Base-by-base conservation (phyloP, 2,888 invertebrate genomes). In the Synanthedon vespiformis region DNA sequence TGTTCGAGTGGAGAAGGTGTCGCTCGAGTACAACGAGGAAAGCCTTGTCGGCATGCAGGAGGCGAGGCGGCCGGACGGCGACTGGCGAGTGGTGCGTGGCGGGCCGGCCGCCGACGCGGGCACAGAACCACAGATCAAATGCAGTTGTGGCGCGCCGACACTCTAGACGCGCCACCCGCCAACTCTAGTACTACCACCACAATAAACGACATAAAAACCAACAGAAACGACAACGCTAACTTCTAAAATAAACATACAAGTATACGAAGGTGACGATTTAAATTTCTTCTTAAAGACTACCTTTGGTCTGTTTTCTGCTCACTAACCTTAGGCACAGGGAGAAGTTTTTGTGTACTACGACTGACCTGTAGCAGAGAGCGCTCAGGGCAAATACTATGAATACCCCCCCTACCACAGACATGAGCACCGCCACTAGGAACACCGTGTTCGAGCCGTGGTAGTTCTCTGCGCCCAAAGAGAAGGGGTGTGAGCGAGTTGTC, bases 281-380 rank as follows among this genome's bases (percentile, higher is more conserved):
- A 85, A 86, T 83, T 82, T 87, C 83, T 84, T 78, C 84, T 84
- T 81, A 86, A 84, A 87, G 87, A 90, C 91, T 91, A 91, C 90
- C 90, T 88, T 88, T 90, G 90, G 90, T 89, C 88, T 88, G 91
- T 91, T 90, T 92, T 93, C 94, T 94, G 94, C 94, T 92, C 93
- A 95, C 95, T 95, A 95, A 96, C 95, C 95, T 95, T 94, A 95
- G 94, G 93, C 95, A 95, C 93, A 95, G 94, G 94, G 94, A 95
- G 95, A 95, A 94, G 94, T 95, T 95, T 95, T 95, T 95, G 95
- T 96, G 95, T 93, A 96, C 95, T 94, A 95, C 95, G 92, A 95
- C 95, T 95, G 95, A 96, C 95, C 96, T 95, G 95, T 97, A 97
- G 95, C 97, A 97, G 92, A 97, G 94, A 91, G 97, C 97, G 94